A percentile compares a stretch with the other conserved stretches of the same genome.
Evolutionary conservation across 2,113 vertebrate species (phyloP).

Genomic region (Eulacestoma nigropectus): DNA sequence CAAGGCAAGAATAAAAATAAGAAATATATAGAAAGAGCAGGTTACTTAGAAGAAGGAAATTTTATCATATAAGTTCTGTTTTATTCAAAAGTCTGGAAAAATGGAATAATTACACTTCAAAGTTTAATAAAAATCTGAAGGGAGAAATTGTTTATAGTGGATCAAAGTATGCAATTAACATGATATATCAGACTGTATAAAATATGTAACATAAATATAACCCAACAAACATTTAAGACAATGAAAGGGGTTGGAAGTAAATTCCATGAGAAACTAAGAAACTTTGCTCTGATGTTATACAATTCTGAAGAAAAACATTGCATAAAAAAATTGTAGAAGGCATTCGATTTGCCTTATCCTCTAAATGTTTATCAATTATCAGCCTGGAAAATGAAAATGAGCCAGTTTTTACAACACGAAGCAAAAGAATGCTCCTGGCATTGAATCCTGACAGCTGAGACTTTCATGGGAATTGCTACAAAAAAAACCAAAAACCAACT

Average conservation of each 20-base stretch:
- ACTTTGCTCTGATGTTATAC: background rate
- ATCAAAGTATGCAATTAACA: background rate
- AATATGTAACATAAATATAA: background rate
- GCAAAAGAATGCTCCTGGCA: background rate
- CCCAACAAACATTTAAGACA: background rate
- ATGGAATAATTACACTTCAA: background rate
- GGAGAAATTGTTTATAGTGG: background rate
- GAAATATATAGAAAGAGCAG: background rate
- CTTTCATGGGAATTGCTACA: background rate
- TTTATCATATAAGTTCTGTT: background rate
- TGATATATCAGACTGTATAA: background rate
- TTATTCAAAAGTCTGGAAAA: background rate
- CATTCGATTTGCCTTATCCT: background rate
- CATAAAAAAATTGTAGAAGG: background rate
- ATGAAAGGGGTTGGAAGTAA: background rate
- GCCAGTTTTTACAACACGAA: background rate
- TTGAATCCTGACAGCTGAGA: background rate
- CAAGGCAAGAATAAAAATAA: background rate
- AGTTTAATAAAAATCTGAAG: background rate
- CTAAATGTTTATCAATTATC: background rate
- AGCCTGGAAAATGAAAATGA: background rate
- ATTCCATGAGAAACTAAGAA: background rate
- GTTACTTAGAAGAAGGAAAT: background rate
- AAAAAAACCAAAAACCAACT: background rate
- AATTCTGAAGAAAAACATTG: background rate